A percentile compares a stretch with the other conserved stretches of the same genome.
phyloP scores from a whole-genome alignment of 2,113 vertebrate species.

The Pongo abelii region DNA sequence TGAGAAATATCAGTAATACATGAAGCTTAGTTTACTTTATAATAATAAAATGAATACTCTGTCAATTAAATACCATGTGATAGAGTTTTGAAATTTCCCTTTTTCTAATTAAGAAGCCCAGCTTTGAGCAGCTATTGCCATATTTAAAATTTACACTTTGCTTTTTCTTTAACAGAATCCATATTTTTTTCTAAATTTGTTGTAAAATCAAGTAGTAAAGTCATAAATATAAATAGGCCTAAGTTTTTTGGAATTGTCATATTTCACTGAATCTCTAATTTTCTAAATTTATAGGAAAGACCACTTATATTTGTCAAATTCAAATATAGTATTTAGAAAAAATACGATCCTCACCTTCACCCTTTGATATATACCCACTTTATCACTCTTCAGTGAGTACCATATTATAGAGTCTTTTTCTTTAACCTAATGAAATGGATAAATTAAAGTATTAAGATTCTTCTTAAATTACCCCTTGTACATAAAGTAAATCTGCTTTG shows the following conservation, averaged over 20 bases:
- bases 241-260: not conserved
- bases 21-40: not conserved
- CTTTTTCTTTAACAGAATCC: not conserved
- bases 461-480: not conserved
- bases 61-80: not conserved
- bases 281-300: not conserved
- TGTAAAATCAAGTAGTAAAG: not conserved
- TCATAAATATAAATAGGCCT: not conserved
- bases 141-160: not conserved
- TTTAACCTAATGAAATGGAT: not conserved
- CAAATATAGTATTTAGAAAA: not conserved
- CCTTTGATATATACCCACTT: not conserved
- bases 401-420: not conserved
- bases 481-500: not conserved
- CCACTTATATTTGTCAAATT: too few species aligned
- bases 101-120: not conserved
- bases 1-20: not conserved
- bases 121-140: not conserved
- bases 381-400: not conserved
- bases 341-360: not conserved
- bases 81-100: not conserved
- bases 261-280: not conserved
- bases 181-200: not conserved
- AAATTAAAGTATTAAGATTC: not conserved
- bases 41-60: not conserved